Conservation (phyloP, 2,797 vertebrate genomes). For the Cuniculus paca region DNA sequence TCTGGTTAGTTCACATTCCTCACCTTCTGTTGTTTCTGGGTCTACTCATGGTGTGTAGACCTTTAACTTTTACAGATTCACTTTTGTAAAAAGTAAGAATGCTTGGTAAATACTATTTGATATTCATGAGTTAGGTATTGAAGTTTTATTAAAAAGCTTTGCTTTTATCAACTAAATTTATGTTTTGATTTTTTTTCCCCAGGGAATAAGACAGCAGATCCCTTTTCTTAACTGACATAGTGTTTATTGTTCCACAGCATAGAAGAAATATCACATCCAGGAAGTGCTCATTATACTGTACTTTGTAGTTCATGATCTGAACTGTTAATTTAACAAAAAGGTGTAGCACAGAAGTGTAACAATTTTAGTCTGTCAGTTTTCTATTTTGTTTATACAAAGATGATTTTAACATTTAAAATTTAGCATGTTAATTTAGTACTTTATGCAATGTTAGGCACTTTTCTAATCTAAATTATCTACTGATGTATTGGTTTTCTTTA, state of each 20-base stretch:
- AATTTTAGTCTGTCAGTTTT: constrained; percentile 14
- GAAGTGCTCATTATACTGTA: not conserved
- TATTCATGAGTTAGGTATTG: constrained; percentile 35
- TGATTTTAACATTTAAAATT: constrained; percentile 59
- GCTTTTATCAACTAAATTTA: constrained; percentile 46
- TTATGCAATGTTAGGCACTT: constrained; percentile 42
- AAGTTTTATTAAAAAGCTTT: constrained; percentile 14
- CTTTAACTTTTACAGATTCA: not conserved
- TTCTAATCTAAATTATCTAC: constrained; percentile 1
- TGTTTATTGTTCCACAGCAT: not conserved
- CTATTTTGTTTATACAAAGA: constrained; percentile 2
- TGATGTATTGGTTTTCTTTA: constrained; percentile 15
- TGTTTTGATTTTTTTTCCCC: constrained; percentile 32
- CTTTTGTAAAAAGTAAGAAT: constrained; percentile 14
- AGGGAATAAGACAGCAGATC: constrained; percentile 19
- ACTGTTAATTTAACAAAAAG: constrained; percentile 55
- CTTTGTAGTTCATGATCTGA: constrained; percentile 2
- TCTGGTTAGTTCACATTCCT: not conserved
- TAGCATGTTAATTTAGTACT: not conserved
- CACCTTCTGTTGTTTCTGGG: not conserved
- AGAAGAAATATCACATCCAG: not conserved
- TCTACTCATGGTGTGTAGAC: not conserved
- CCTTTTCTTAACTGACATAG: not conserved
- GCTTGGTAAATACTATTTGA: not conserved
- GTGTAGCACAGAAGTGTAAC: not conserved